Evolutionary conservation across 2,113 vertebrate species (phyloP), one percentile per base, ranked within the genome.

Genomic region (Phalacrocorax aristotelis): DNA sequence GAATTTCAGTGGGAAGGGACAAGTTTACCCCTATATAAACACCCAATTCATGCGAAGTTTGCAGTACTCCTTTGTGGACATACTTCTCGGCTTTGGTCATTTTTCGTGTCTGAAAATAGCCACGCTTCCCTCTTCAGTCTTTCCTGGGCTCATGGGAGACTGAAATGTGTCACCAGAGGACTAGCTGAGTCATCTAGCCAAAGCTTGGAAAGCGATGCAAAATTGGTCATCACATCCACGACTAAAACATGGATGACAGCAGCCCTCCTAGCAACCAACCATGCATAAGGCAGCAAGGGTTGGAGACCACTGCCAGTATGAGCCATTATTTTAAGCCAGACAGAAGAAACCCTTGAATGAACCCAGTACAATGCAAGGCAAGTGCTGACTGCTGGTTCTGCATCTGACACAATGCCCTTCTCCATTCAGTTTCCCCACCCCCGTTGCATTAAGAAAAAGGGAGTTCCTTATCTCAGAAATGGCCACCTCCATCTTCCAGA

Each of bases 121-220:
- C 66, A 49, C 0, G 0, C 54, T 80, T 93, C 58, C 46, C 91
- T 91, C 91, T 93, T 89, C 61, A 91, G 78, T 80, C 18, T 61
- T 91, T 95, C 75, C 91, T 88, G 70, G 70, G 62, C 91, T 95
- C 91, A 91, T 13, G 62, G 70, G 76, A 93, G 74, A 88, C 54
- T 93, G 91, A 83, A 91, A 88, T 97, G 95, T 96, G 81, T 97
- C 95, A 95, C 54, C 32, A 42, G 78, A 90, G 68, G 84, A 93
- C 62, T 49, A 85, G 89, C 82, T 95, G 97, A 95, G 82, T 97
- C 95, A 97, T 79, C 15, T 71, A 94, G 75, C 58, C 66, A 71
- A 77, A 87, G 89, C 95, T 15, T 91, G 97, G 84, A 95, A 95
- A 93, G 87, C 3, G 20, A 66, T 55, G 75, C 51, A 79, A 61